Conservation (phyloP, 35 echinoderm and acorn worm genomes). For the Apostichopus japonicus region DNA sequence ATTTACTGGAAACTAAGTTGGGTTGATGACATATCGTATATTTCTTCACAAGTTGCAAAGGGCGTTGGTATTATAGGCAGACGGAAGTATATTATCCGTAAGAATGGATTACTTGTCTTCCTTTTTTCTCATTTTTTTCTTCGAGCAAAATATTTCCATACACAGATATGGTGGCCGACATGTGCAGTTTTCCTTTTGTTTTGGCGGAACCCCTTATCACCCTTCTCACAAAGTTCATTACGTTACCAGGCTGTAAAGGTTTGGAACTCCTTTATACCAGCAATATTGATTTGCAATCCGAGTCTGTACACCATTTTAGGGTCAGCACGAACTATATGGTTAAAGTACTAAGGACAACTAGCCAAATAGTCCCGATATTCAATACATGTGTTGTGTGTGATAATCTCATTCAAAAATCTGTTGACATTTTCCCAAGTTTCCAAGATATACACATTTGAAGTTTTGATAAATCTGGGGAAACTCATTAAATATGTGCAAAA, state of each 20-base stretch:
- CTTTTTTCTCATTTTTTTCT: neutral
- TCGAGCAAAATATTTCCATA: neutral
- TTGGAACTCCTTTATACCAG: constrained; percentile 3
- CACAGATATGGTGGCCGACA: neutral
- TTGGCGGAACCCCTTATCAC: neutral
- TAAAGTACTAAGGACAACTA: no score
- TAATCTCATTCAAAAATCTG: no score
- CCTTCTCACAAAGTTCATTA: constrained; percentile 8
- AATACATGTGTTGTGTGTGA: no score
- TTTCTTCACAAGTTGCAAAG: neutral
- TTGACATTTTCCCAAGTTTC: no score
- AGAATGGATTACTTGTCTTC: neutral
- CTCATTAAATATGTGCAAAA: no score
- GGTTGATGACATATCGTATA: neutral
- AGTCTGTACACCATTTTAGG: no score
- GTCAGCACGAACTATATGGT: no score
- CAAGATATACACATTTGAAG: no score
- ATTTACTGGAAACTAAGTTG: constrained; percentile 9
- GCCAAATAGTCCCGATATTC: no score
- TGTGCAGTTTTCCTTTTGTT: neutral
- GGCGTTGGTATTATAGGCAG: neutral
- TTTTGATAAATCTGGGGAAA: no score
- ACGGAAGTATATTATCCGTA: constrained; percentile 23
- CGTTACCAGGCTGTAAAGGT: neutral
- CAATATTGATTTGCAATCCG: no score